Percentiles rank a stretch among this genome's conserved stretches.
phyloP scores from a whole-genome alignment of 1,140 invertebrate genomes.

The Akabosia matsudoensis region DNA sequence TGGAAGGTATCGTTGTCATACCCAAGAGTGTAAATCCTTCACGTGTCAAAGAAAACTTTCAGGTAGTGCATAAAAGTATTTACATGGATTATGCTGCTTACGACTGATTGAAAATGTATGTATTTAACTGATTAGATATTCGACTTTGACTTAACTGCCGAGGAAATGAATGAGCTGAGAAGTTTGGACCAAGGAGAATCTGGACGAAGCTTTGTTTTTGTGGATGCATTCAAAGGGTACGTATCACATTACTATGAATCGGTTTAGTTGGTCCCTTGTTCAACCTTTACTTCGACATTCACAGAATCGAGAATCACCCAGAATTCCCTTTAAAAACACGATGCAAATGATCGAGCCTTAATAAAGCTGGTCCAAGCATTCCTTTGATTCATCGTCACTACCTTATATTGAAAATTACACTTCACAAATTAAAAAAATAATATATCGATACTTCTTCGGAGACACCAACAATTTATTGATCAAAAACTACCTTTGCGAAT shows the following conservation, averaged over 20 bases:
- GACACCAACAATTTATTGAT: too few relatives aligned
- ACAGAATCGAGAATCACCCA: neutral
- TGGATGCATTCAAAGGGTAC: neutral
- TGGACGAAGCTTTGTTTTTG: constrained; percentile 57
- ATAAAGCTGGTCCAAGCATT: too few relatives aligned
- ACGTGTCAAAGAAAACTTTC: constrained; percentile 52
- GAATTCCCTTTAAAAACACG: constrained; percentile 10
- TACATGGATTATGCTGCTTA: neutral
- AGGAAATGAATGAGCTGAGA: constrained; percentile 57
- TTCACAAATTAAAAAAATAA: too few relatives aligned
- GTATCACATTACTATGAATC: neutral
- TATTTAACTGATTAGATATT: constrained; percentile 56
- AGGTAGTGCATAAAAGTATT: constrained; percentile 39
- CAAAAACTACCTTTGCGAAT: too few relatives aligned
- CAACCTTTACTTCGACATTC: neutral
- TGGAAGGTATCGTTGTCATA: constrained; percentile 51
- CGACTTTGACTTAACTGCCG: constrained; percentile 57
- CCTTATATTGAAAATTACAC: too few relatives aligned
- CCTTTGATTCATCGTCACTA: too few relatives aligned
- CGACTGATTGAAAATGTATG: neutral
- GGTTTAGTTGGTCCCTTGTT: neutral
- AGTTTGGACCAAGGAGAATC: constrained; percentile 59
- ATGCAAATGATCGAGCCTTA: too few relatives aligned
- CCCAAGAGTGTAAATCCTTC: constrained; percentile 52
- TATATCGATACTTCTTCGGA: too few relatives aligned